These are phyloP conservation scores for Lasioglossum zephyrum DNA, from an alignment of 2,888 invertebrate species.

Conservation along the genomic window DNA sequence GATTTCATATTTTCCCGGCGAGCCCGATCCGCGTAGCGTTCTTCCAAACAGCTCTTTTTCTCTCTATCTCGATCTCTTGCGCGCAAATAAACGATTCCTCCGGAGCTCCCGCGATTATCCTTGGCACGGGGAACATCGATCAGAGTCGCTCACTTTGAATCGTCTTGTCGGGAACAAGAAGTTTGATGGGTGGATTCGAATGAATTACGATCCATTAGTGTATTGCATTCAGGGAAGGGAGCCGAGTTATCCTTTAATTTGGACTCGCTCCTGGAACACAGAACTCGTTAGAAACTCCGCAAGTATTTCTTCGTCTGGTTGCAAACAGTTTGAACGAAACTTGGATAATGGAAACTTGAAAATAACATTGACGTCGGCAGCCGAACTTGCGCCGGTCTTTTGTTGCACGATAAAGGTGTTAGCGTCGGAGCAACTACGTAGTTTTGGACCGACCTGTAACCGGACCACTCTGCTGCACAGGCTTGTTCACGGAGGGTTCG, in stretches of 20 bases:
- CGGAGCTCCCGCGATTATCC: neutral
- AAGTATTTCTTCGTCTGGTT: conserved; percentile 3
- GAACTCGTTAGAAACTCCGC: conserved; percentile 20
- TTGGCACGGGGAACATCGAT: conserved; percentile 15
- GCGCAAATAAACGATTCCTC: conserved; percentile 24
- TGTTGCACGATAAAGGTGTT: conserved; percentile 6
- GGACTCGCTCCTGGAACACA: neutral
- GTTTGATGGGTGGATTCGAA: conserved; percentile 15
- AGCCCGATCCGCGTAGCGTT: neutral
- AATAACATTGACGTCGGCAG: neutral
- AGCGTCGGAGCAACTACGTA: neutral
- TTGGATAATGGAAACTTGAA: neutral
- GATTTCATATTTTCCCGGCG: neutral
- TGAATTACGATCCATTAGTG: conserved; percentile 25
- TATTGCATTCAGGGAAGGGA: neutral
- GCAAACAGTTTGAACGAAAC: neutral
- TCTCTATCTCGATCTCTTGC: neutral
- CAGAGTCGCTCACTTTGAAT: neutral
- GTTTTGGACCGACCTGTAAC: conserved; percentile 11
- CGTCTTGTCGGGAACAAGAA: conserved; percentile 6
- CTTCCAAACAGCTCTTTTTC: neutral
- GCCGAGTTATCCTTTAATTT: neutral
- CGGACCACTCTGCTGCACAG: neutral
- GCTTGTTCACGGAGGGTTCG: conserved; percentile 11
- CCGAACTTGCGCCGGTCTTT: conserved; percentile 1